These are phyloP conservation scores for Megalops atlanticus DNA, from an alignment of 2,113 vertebrate species.

Conservation along the genomic window DNA sequence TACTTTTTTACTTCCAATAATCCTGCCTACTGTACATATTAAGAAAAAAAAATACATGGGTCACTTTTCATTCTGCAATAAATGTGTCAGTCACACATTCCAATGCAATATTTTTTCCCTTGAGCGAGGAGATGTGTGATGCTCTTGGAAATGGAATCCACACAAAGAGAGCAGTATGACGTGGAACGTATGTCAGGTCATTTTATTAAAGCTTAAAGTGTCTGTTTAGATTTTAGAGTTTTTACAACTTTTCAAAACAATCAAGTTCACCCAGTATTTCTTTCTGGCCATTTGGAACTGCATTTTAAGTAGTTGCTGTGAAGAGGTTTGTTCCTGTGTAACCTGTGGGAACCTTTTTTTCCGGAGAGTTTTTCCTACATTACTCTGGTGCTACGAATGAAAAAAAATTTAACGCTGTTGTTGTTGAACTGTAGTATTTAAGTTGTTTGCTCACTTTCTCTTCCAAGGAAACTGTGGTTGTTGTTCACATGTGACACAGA, in stretches of 20 bases:
- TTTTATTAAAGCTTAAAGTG: not conserved
- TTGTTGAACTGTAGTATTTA: too few relatives aligned
- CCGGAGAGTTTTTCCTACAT: too few relatives aligned
- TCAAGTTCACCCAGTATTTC: not conserved
- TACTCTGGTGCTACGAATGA: not conserved
- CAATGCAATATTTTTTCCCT: not conserved
- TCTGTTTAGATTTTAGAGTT: not conserved
- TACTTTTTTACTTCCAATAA: not conserved
- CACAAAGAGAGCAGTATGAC: not conserved
- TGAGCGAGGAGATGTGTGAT: not conserved
- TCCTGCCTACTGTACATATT: not conserved
- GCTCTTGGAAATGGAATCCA: not conserved
- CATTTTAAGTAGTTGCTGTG: too few relatives aligned
- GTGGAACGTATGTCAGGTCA: not conserved
- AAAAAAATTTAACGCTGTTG: too few relatives aligned
- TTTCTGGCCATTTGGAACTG: not conserved
- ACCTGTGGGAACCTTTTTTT: too few relatives aligned
- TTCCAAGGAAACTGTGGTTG: too few relatives aligned
- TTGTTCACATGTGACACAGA: too few relatives aligned
- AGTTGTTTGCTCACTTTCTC: too few relatives aligned
- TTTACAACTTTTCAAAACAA: not conserved
- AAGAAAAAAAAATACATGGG: not conserved
- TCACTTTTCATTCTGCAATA: conserved; percentile 1
- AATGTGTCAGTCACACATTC: not conserved
- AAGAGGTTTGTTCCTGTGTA: too few relatives aligned